Percentiles rank a stretch among this genome's conserved stretches.
Evolutionary conservation across 2,113 vertebrate species (phyloP).

Genomic region (Indri indri): DNA sequence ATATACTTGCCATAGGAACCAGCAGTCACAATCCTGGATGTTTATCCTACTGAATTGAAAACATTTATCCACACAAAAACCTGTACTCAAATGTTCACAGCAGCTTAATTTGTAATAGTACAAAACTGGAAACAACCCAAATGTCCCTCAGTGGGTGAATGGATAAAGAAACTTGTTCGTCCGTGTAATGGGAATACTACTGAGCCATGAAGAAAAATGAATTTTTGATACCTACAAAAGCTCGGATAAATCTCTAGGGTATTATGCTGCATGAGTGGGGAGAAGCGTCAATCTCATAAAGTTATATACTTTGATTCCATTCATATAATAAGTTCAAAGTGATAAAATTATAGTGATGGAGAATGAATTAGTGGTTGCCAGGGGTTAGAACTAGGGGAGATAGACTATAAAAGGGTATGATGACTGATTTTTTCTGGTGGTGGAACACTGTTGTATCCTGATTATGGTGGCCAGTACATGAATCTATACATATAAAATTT

Average conservation of each 20-base stretch:
- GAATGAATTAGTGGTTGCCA: not conserved
- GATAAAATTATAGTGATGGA: not conserved
- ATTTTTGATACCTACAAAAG: constrained; percentile 3
- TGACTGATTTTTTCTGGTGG: not conserved
- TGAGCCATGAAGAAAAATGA: constrained; percentile 18
- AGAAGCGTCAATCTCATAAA: not conserved
- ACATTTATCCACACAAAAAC: not conserved
- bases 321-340: not conserved
- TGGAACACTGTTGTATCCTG: not conserved
- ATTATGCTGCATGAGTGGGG: not conserved
- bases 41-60: not conserved
- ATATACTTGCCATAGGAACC: not conserved
- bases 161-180: not conserved
- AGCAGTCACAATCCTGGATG: not conserved
- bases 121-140: not conserved
- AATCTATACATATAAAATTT: not conserved
- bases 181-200: constrained; percentile 3
- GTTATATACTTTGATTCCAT: not conserved
- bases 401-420: not conserved
- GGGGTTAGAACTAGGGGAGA: not conserved
- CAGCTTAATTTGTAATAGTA: constrained; percentile 4
- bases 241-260: not conserved
- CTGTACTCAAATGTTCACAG: not conserved
- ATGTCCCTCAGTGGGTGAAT: not conserved
- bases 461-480: not conserved